Percentiles rank a stretch among this genome's conserved stretches.
phyloP scores from a whole-genome alignment of 2,888 invertebrate genomes.

The Apomyelois bistriatella region DNA sequence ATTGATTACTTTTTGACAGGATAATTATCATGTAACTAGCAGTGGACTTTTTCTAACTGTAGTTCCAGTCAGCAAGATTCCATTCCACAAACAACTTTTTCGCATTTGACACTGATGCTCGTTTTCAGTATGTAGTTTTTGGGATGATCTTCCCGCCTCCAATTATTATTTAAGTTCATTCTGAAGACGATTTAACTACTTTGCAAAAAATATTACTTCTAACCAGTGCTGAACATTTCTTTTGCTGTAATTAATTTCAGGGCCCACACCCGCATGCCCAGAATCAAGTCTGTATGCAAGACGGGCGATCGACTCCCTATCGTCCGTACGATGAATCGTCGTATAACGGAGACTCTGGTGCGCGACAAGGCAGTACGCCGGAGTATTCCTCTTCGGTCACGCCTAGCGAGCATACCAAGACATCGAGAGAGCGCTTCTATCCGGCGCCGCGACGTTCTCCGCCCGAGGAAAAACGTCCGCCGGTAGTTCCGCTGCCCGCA shows the following conservation, averaged over 20 bases:
- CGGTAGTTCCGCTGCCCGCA: constrained; percentile 84
- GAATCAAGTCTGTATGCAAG: constrained; percentile 53
- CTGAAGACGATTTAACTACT: no score
- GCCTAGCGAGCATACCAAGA: constrained; percentile 35
- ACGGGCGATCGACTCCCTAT: constrained; percentile 61
- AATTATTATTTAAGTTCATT: no score
- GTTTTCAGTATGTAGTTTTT: no score
- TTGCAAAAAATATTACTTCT: no score
- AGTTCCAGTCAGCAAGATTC: no score
- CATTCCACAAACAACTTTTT: no score
- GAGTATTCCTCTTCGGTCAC: constrained; percentile 39
- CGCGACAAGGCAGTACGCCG: constrained; percentile 38
- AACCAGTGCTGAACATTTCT: neutral
- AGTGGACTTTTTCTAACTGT: no score
- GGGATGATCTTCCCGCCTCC: no score
- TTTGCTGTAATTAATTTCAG: constrained; percentile 40
- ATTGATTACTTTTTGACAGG: no score
- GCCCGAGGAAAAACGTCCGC: constrained; percentile 59
- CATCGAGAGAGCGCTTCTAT: constrained; percentile 38
- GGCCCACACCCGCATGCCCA: constrained; percentile 45
- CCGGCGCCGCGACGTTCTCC: constrained; percentile 47
- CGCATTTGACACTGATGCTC: no score
- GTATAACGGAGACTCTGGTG: constrained; percentile 43
- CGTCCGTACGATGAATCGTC: constrained; percentile 55
- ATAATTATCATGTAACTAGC: no score